Evolutionary conservation across 2,797 vertebrate species (phyloP), one percentile per base, ranked within the genome.

Genomic region (Pteropus rufus): DNA sequence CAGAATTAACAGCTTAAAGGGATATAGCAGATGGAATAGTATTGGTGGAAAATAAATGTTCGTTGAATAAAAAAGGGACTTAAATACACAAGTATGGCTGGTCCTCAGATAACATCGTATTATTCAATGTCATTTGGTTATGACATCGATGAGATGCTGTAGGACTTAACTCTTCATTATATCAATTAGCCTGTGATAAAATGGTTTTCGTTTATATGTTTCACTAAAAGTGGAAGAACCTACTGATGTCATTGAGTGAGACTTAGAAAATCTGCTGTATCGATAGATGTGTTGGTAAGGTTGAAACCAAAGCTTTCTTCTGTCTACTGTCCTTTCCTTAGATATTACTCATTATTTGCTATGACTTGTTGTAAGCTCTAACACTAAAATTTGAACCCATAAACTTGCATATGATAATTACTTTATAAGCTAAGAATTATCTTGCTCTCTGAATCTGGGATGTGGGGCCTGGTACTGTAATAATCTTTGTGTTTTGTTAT

Each of bases 391-490:
- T n/a, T 88, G 62, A 76, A 91, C n/a, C 24, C 26, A 82, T 16
- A 60, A 10, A n/a, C 82, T 85, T 85, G 15, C 12, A 24, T 62
- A n/a, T 70, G 7, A 16, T 91, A 85, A 54, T 69, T 89, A 29
- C 29, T 76, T 70, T 69, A 21, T 72, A 84, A 19, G 5, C 29
- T 73, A 15, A 81, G 41, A 82, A 34, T 49, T 49, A 29, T 9
- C 39, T 62, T 79, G 11, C 3, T 69, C 90, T 85, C 39, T 77
- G 23, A 81, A 67, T 92, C 81, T 69, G 36, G 36, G 62, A 24
- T 56, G 9, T 69, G 19, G 10, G 26, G 26, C 1, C 58, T 19
- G 3, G 2, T 3, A 1, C 26, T 15, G 3, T 46, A 29, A 36
- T 56, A 14, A 54, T 75, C 29, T 81, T 64, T 82, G 56, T 46